Base-by-base conservation (phyloP, 2,113 vertebrate genomes). In the Corapipo altera region DNA sequence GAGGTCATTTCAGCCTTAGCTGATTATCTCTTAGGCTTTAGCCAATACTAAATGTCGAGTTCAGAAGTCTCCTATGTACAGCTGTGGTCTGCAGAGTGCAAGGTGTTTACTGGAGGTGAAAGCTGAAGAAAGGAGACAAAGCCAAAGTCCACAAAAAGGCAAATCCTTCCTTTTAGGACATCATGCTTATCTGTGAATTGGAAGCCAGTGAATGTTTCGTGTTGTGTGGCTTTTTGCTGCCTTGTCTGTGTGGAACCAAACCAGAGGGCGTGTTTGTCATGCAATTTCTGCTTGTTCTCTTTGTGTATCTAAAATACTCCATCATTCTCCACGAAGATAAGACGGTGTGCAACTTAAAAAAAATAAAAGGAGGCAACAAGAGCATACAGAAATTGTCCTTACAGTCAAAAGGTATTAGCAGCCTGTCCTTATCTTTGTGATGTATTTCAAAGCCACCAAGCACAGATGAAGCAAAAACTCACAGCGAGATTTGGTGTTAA, bases 11-110 rank as follows among this genome's bases (percentile, higher is more conserved):
- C 73, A 86, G 69, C 64, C 33, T 85, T 64, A 11, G 82, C 4
- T 95, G 94, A 95, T 93, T 89, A 55, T 92, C 72, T 71, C 64
- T 83, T 44, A 62, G 59, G 27, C 69, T 88, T 86, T 71, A 95
- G 67, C 72, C 30, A 14, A 77, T 17, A 48, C 33, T 88, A 58
- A 91, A 48, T 15, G 69, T 32, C 58, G 46, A 75, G 44, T 76
- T 72, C 66, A 58, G 24, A 70, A 70, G 27, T 48, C 39, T 86
- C 20, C 1, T 26, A 27, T 7, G 12, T 83, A 15, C 37, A 73
- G 66, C 54, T 82, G 52, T 69, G 58, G 22, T 79, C 46, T 93
- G 64, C 46, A 62, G 85, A 88, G 35, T 37, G 37, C 85, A 61
- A 32, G 12, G 11, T 35, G 75, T 90, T 95, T 95, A 20, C 11